Evolutionary conservation across 2,888 invertebrate species (phyloP).

Genomic region (Andrena chrysosceles): DNA sequence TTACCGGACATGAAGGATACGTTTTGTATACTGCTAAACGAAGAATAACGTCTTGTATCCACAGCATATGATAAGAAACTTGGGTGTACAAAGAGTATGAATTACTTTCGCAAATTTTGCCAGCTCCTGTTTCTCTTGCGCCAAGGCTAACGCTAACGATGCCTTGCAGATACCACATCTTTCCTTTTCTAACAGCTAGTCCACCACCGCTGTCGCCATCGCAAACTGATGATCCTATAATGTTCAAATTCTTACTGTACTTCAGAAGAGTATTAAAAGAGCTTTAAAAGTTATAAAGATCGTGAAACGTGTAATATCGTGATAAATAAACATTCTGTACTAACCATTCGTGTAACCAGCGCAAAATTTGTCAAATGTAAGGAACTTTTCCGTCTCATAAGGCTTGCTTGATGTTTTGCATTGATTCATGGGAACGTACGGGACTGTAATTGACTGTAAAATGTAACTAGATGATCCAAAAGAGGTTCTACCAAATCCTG

Average conservation of each 20-base stretch:
- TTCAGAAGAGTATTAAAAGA: neutral
- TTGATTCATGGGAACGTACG: conserved; percentile 74
- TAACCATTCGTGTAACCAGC: conserved; percentile 83
- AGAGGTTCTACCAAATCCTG: conserved; percentile 82
- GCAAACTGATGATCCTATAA: conserved; percentile 84
- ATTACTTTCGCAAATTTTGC: conserved; percentile 77
- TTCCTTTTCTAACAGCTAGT: conserved; percentile 80
- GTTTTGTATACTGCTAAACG: conserved; percentile 65
- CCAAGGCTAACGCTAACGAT: conserved; percentile 84
- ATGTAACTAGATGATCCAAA: conserved; percentile 73
- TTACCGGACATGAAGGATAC: conserved; percentile 60
- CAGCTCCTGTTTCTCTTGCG: conserved; percentile 61
- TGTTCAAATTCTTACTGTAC: conserved; percentile 8
- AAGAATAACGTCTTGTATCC: conserved; percentile 79
- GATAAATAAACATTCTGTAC: conserved; percentile 44
- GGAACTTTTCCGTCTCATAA: conserved; percentile 69
- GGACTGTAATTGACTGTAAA: conserved; percentile 78
- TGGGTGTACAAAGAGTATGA: conserved; percentile 82
- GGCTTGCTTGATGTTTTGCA: conserved; percentile 72
- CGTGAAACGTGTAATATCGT: neutral
- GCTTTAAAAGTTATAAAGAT: neutral
- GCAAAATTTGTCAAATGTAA: conserved; percentile 83
- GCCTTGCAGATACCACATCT: conserved; percentile 84
- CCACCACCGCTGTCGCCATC: conserved; percentile 86
- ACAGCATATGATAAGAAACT: conserved; percentile 78